These are phyloP conservation scores for Epistrophella euchroma DNA, from an alignment of 2,888 invertebrate genomes.

Conservation along the genomic window DNA sequence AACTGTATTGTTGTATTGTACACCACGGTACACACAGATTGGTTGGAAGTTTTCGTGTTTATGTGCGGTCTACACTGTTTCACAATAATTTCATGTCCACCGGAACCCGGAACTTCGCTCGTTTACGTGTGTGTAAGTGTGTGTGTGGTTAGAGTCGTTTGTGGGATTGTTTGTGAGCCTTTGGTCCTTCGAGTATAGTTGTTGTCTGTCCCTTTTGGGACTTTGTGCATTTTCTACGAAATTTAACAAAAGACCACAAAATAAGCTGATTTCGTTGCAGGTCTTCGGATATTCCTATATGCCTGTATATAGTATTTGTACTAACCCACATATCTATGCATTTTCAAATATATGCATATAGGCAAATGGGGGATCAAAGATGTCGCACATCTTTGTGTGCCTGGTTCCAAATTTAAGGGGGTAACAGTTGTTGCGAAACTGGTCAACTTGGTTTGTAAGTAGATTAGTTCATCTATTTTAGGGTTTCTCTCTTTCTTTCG, in stretches of 20 bases:
- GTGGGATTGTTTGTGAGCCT: slow-evolving; percentile 39
- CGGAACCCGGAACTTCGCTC: slow-evolving; percentile 72
- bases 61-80: slow-evolving; percentile 70
- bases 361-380: slow-evolving; percentile 54
- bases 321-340: too few relatives aligned
- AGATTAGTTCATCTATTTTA: slow-evolving; percentile 45
- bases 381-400: slow-evolving; percentile 52
- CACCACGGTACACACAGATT: slow-evolving; percentile 55
- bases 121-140: slow-evolving; percentile 31
- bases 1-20: slow-evolving; percentile 19
- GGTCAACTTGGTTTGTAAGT: slow-evolving; percentile 66
- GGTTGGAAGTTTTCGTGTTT: slow-evolving; percentile 72
- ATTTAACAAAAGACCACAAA: slow-evolving; percentile 75
- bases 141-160: slow-evolving; percentile 22
- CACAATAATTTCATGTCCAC: slow-evolving; percentile 74
- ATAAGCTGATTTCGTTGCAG: slow-evolving; percentile 74
- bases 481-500: slow-evolving; percentile 15
- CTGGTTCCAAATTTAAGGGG: slow-evolving; percentile 21
- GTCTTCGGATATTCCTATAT: slow-evolving; percentile 7
- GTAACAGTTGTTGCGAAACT: slow-evolving; percentile 53
- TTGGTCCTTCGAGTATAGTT: slow-evolving; percentile 11
- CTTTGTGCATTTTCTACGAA: slow-evolving; percentile 71
- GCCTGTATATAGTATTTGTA: too few relatives aligned
- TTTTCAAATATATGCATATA: slow-evolving; percentile 30
- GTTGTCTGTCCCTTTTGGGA: slow-evolving; percentile 50